These are phyloP conservation scores for Melanophora roralis DNA, from an alignment of 2,888 invertebrate species.

Conservation along the genomic window DNA sequence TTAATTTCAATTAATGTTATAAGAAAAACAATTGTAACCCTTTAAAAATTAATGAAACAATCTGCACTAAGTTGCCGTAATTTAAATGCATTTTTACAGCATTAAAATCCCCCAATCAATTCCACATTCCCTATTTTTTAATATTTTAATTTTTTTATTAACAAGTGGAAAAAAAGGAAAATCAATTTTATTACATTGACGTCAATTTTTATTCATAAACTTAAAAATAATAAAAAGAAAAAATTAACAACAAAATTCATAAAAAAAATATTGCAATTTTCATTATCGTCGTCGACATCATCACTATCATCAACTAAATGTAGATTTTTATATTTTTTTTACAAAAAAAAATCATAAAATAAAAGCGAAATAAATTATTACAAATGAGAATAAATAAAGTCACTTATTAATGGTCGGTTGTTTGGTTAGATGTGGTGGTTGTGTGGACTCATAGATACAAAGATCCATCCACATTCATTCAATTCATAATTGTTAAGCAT, in stretches of 20 bases:
- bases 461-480: conserved; percentile 29
- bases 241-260: conserved; percentile 18
- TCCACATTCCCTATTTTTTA: too few species aligned
- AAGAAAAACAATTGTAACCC: too few species aligned
- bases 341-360: conserved; percentile 2
- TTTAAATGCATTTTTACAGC: too few species aligned
- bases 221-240: conserved; percentile 2
- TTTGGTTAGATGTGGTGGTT: neutral
- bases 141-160: neutral
- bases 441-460: neutral
- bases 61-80: too few species aligned
- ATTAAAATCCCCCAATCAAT: too few species aligned
- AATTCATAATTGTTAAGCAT: conserved; percentile 11
- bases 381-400: conserved; percentile 12
- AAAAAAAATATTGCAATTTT: conserved; percentile 2
- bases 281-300: neutral
- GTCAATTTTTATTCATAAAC: conserved; percentile 36
- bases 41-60: too few species aligned
- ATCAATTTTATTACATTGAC: conserved; percentile 9
- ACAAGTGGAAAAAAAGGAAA: neutral
- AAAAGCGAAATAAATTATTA: conserved; percentile 8
- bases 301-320: conserved; percentile 1
- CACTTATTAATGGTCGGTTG: neutral
- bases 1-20: too few species aligned
- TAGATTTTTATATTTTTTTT: conserved; percentile 20